Conservation (phyloP, 2,888 invertebrate genomes). For the Agrochola litura region DNA sequence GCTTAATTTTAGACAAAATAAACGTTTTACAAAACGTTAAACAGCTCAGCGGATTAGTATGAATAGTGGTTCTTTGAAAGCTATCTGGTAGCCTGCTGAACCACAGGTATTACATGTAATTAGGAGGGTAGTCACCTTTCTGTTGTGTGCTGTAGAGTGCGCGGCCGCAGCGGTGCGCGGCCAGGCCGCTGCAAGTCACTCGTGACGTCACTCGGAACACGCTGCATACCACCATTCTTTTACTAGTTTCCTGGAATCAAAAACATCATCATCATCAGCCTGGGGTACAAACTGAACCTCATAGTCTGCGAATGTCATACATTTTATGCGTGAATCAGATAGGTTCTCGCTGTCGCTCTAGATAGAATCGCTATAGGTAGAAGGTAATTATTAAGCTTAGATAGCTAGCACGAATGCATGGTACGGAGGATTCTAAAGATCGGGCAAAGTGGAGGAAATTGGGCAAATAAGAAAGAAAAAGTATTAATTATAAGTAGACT, state of each 20-base stretch:
- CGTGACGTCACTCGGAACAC: conserved; percentile 72
- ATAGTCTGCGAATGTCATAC: neutral
- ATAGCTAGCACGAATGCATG: neutral
- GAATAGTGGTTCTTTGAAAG: neutral
- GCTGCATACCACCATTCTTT: conserved; percentile 72
- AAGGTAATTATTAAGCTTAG: neutral
- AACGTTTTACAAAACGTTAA: neutral
- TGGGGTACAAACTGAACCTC: neutral
- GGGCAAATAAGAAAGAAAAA: neutral
- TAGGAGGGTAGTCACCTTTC: conserved; percentile 60
- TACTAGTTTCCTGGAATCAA: conserved; percentile 40
- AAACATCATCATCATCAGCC: neutral
- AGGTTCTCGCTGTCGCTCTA: neutral
- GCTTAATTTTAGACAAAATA: neutral
- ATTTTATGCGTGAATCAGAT: neutral
- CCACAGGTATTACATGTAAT: neutral
- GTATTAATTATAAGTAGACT: neutral
- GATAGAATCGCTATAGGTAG: neutral
- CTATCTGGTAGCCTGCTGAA: neutral
- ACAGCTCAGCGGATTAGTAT: conserved; percentile 13
- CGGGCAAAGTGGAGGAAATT: neutral
- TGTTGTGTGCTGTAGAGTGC: conserved; percentile 76
- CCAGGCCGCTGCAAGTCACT: conserved; percentile 57
- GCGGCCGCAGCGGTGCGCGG: conserved; percentile 70
- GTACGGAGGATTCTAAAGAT: neutral